Conservation (phyloP, 1,140 invertebrate species). For the Pachypsylla venusta region DNA sequence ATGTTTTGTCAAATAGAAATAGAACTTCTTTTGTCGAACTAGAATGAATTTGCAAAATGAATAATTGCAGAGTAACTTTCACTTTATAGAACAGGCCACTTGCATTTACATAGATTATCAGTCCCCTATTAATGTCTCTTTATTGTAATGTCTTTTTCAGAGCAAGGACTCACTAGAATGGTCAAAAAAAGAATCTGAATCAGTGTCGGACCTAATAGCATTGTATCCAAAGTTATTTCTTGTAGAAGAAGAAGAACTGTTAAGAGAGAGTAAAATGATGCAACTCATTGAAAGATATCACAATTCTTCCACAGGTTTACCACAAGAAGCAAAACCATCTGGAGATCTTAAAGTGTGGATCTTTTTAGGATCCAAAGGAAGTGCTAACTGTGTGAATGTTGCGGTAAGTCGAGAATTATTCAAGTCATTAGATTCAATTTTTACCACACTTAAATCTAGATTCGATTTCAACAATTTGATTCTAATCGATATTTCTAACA, state of each 20-base stretch:
- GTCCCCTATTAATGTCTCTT: not conserved
- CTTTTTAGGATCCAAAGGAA: constrained; percentile 38
- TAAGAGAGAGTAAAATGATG: constrained; percentile 52
- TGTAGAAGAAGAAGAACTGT: constrained; percentile 38
- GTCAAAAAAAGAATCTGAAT: constrained; percentile 45
- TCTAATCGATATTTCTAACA: too few species aligned
- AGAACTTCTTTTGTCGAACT: too few species aligned
- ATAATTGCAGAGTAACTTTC: too few species aligned
- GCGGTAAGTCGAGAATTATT: constrained; percentile 43
- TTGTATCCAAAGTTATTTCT: constrained; percentile 43
- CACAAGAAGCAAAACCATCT: constrained; percentile 44
- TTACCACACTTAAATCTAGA: too few species aligned
- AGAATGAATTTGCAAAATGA: too few species aligned
- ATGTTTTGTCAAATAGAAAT: too few species aligned
- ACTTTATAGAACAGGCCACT: too few species aligned
- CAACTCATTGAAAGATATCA: constrained; percentile 51
- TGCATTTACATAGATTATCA: too few species aligned
- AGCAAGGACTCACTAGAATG: constrained; percentile 32
- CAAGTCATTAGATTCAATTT: too few species aligned
- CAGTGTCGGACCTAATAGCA: constrained; percentile 50
- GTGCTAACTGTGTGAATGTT: constrained; percentile 42
- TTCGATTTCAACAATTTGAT: too few species aligned
- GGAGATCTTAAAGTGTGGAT: constrained; percentile 72
- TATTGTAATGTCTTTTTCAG: constrained; percentile 12
- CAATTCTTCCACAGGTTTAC: constrained; percentile 33